phyloP scores from a whole-genome alignment of 1,140 invertebrate species.

The Branchinecta lynchi region DNA sequence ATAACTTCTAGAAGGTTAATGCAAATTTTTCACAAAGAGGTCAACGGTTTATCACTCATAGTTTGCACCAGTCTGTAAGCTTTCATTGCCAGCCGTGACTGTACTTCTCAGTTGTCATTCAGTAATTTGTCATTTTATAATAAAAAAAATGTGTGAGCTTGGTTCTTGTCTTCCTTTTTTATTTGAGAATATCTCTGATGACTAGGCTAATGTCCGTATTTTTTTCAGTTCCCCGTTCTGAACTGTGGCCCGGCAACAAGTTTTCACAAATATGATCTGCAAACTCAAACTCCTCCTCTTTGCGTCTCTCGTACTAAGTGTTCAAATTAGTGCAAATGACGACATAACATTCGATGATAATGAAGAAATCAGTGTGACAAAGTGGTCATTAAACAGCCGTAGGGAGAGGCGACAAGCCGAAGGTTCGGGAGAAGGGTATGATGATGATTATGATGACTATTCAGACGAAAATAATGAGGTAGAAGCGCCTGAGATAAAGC shows the following conservation, averaged over 20 bases:
- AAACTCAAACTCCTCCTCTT: background rate
- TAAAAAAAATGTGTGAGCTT: no score
- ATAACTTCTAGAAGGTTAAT: no score
- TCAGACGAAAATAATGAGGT: conserved; percentile 23
- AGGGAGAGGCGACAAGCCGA: background rate
- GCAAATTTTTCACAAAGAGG: no score
- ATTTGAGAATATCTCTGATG: no score
- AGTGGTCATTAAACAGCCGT: background rate
- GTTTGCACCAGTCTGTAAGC: no score
- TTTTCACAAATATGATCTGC: background rate
- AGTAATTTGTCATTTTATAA: no score
- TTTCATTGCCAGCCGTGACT: no score
- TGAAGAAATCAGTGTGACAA: conserved; percentile 7
- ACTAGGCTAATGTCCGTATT: background rate
- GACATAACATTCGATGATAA: background rate
- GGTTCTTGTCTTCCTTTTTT: no score
- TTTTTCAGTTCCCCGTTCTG: background rate
- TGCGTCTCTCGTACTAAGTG: background rate
- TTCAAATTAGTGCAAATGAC: background rate
- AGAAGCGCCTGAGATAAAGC: conserved; percentile 28
- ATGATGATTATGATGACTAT: conserved; percentile 14
- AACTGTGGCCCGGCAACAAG: background rate
- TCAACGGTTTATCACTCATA: no score
- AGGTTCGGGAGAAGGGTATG: conserved; percentile 13
- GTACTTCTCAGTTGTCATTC: no score